Conservation (phyloP, 37 sponge, comb jelly and placozoan species). For the Oopsacas minuta region DNA sequence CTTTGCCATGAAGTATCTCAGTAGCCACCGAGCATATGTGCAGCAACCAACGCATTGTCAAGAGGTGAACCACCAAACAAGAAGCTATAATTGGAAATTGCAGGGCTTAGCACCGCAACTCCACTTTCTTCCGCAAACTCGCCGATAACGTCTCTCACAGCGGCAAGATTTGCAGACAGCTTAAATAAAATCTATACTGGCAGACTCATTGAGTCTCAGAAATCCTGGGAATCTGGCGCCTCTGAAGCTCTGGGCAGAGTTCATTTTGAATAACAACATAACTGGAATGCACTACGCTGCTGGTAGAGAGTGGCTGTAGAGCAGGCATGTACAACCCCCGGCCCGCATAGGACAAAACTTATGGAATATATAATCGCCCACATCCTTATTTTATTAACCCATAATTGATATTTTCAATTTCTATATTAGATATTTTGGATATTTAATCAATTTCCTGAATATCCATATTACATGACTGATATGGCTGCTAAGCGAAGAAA, state of each 20-base stretch:
- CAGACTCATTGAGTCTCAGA: neutral
- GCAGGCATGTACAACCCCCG: no score
- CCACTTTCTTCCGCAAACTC: conserved; percentile 19
- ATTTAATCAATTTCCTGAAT: no score
- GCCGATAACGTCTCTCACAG: conserved; percentile 10
- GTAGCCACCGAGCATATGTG: neutral
- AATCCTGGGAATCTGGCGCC: conserved; percentile 4
- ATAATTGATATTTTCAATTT: no score
- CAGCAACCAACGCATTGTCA: conserved; percentile 17
- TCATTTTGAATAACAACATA: conserved; percentile 17
- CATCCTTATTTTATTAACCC: no score
- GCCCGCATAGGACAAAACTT: no score
- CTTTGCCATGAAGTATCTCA: neutral
- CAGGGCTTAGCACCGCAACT: neutral
- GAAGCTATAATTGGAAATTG: neutral
- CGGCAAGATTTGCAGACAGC: conserved; percentile 5
- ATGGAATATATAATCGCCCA: no score
- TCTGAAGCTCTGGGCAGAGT: neutral
- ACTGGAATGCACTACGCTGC: conserved; percentile 3
- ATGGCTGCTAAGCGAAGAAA: no score
- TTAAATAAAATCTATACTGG: neutral
- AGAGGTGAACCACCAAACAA: neutral
- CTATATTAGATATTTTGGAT: no score
- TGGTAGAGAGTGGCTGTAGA: neutral
- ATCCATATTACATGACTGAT: no score